Conservation (phyloP, 2,113 vertebrate genomes). For the Malurus elegans region DNA sequence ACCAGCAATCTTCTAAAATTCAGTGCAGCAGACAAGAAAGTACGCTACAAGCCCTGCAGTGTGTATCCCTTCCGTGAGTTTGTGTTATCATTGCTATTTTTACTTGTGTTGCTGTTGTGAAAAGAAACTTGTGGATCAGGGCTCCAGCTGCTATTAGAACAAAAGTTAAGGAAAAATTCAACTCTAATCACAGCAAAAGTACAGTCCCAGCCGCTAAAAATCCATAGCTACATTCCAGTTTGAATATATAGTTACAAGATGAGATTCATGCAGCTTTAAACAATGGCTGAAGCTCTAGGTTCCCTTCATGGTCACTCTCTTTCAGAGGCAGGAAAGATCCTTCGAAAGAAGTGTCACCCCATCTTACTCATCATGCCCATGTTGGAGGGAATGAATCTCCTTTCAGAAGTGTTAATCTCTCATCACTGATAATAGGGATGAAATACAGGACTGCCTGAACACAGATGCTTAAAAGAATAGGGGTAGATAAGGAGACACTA, state of each 20-base stretch:
- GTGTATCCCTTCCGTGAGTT: neutral
- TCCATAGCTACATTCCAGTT: neutral
- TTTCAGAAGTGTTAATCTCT: neutral
- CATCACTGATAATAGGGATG: neutral
- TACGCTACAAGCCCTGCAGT: neutral
- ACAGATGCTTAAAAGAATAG: neutral
- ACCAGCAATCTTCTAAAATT: neutral
- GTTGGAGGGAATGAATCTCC: neutral
- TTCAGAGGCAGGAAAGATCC: neutral
- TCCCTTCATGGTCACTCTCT: neutral
- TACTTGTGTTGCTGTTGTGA: neutral
- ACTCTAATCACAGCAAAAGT: neutral
- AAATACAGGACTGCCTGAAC: neutral
- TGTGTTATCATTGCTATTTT: neutral
- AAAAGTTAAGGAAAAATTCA: neutral
- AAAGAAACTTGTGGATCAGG: neutral
- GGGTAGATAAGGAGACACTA: neutral
- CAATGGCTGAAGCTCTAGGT: neutral
- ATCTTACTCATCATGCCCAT: neutral
- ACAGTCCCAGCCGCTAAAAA: neutral
- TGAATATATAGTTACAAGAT: neutral
- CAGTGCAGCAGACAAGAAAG: neutral
- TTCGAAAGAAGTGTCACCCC: accelerated
- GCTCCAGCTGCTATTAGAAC: neutral
- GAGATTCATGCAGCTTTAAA: neutral